phyloP scores from a whole-genome alignment of 1,140 invertebrate species.

The Drosophila nigrodunni region DNA sequence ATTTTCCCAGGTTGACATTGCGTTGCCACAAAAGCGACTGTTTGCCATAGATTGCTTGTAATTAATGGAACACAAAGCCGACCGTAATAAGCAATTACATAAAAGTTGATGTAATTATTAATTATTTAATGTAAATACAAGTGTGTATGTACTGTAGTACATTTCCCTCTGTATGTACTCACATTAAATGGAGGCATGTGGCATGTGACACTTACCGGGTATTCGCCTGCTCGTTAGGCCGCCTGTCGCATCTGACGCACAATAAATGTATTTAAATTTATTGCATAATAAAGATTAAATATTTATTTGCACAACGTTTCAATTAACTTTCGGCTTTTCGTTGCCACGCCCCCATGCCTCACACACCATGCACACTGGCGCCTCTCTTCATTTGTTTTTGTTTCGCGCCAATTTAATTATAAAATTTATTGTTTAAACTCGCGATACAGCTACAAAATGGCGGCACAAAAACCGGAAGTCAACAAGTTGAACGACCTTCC shows the following conservation, averaged over 20 bases:
- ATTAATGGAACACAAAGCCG: conserved; percentile 57
- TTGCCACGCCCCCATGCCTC: background rate
- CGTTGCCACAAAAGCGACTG: conserved; percentile 17
- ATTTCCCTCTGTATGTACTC: background rate
- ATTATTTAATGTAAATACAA: conserved; percentile 78
- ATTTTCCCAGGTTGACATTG: background rate
- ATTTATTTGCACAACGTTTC: conserved; percentile 84
- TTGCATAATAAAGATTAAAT: conserved; percentile 84
- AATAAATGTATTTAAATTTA: conserved; percentile 84
- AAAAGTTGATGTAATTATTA: conserved; percentile 80
- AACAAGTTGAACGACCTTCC: conserved; percentile 75
- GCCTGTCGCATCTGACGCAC: conserved; percentile 22
- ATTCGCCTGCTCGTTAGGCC: conserved; percentile 4
- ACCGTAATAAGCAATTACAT: conserved; percentile 79
- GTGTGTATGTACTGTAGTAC: conserved; percentile 2
- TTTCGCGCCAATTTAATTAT: conserved; percentile 76
- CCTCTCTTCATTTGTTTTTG: conserved; percentile 35
- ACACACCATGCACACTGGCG: background rate
- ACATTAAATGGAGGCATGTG: conserved; percentile 42
- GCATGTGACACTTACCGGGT: conserved; percentile 25
- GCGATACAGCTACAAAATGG: conserved; percentile 69
- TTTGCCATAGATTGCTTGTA: conserved; percentile 26
- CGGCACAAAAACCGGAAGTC: conserved; percentile 68
- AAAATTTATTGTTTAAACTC: conserved; percentile 79
- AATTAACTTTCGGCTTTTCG: conserved; percentile 80